Conservation (phyloP, 2,797 vertebrate species). For the Cuculus canorus region DNA sequence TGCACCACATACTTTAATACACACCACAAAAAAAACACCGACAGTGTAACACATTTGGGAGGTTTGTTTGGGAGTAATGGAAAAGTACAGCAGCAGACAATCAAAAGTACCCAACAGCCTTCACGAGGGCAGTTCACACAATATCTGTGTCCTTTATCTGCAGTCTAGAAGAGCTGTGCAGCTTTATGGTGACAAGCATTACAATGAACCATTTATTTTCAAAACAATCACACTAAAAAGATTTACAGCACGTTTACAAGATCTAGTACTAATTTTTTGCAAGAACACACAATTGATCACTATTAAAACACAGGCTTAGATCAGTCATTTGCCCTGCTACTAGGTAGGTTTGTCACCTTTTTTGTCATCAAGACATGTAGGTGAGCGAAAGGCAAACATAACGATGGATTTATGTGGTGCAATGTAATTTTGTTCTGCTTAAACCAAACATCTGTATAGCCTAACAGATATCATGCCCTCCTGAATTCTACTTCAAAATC, state of each 20-base stretch:
- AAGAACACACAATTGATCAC: slow-evolving; percentile 3
- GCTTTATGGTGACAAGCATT: neutral
- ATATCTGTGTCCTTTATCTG: neutral
- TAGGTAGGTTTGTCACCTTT: neutral
- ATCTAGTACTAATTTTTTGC: slow-evolving; percentile 35
- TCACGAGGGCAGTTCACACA: neutral
- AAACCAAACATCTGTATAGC: neutral
- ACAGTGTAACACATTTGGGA: neutral
- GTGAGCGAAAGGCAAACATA: neutral
- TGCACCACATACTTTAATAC: neutral
- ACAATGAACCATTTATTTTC: neutral
- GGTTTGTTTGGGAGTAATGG: neutral
- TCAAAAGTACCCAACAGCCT: neutral
- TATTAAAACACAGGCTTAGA: neutral
- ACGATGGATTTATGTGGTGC: neutral
- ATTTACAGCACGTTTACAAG: slow-evolving; percentile 32
- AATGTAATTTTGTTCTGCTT: slow-evolving; percentile 19
- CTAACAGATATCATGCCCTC: neutral
- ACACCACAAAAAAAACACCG: neutral
- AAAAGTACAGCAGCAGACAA: neutral
- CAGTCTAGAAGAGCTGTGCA: neutral
- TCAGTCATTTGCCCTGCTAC: neutral
- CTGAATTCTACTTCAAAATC: slow-evolving; percentile 13
- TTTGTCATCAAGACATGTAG: neutral
- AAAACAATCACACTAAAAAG: neutral